Evolutionary conservation across 1,140 invertebrate genomes (phyloP), one percentile per base, ranked within the genome.

Genomic region (Hyposmocoma kahamanoa): DNA sequence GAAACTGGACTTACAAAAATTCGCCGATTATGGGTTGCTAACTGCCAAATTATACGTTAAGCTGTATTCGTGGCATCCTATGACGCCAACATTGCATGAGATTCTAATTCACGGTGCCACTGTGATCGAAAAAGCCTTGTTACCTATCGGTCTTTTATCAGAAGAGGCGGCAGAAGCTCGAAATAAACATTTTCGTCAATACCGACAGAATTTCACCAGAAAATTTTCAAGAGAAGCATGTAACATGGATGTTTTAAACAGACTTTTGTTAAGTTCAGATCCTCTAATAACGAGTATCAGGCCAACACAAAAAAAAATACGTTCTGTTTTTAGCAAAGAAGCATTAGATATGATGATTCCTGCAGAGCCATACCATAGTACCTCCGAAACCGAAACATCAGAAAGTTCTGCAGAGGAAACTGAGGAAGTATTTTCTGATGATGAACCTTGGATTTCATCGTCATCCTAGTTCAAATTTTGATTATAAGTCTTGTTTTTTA

Each of bases 61-160:
- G 20, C 28, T 59, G 1, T 69, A 73, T 45, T 13, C 39, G 13
- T 73, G 75, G 74, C 58, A 66, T 43, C 67, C 66, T 10, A 82
- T 81, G 72, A 67, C 68, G 10, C 60, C 66, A 4, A 74, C 66
- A 10, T 24, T 80, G 39, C 79, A 81, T 41, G 79, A 80, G 57
- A 57, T 79, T 24, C 41, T 61, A 42, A 59, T 39, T 26, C 24
- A 18, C 59, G 50, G 65, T 28, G 42, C 20, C 9, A 8, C 20
- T 19, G 52, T 67, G 19, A 67, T 74, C 9, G 10, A 39, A 36
- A 48, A 39, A 30, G 26, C 49, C 5, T 20, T 52, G 15, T 24
- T 55, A 34, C 53, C 48, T 34, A 56, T 62, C 34, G 50, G 67
- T 8, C 53, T 53, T 24, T 49, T 67, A 17, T 58, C 51, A 2